phyloP scores from a whole-genome alignment of 1,140 invertebrate species.

The Trypoxylus dichotomus region DNA sequence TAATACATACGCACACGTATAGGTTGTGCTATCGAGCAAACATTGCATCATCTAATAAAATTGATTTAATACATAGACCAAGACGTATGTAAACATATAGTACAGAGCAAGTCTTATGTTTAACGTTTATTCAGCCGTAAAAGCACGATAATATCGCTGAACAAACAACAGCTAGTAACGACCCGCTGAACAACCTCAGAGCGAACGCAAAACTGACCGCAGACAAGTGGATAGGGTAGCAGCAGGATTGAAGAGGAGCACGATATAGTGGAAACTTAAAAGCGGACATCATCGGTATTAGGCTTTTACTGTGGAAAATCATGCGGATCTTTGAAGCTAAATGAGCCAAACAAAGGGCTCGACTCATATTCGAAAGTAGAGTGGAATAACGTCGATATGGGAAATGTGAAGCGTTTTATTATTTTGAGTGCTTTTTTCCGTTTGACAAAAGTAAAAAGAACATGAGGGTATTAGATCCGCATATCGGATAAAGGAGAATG shows the following conservation, averaged over 20 bases:
- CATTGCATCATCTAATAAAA: neutral
- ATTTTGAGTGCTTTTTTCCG: conserved; percentile 13
- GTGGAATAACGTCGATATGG: conserved; percentile 1
- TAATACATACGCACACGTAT: neutral
- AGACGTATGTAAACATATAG: neutral
- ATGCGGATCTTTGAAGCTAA: conserved; percentile 19
- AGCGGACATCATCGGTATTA: conserved; percentile 5
- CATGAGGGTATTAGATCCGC: neutral
- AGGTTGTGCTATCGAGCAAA: neutral
- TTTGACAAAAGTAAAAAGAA: conserved; percentile 15
- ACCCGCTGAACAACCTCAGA: conserved; percentile 22
- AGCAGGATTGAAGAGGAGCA: neutral
- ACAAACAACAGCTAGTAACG: conserved; percentile 31
- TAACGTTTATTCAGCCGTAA: conserved; percentile 33
- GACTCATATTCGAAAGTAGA: conserved; percentile 5
- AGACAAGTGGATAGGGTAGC: conserved; percentile 13
- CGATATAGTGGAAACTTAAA: conserved; percentile 16
- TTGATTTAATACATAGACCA: neutral
- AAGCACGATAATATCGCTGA: conserved; percentile 30
- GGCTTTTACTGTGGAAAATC: neutral
- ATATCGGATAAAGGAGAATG: neutral
- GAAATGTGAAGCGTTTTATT: conserved; percentile 1
- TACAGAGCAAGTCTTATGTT: neutral
- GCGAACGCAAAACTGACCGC: conserved; percentile 25
- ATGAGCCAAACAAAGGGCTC: conserved; percentile 8